phyloP scores from a whole-genome alignment of 2,797 vertebrate genomes.

The Amblyraja radiata region DNA sequence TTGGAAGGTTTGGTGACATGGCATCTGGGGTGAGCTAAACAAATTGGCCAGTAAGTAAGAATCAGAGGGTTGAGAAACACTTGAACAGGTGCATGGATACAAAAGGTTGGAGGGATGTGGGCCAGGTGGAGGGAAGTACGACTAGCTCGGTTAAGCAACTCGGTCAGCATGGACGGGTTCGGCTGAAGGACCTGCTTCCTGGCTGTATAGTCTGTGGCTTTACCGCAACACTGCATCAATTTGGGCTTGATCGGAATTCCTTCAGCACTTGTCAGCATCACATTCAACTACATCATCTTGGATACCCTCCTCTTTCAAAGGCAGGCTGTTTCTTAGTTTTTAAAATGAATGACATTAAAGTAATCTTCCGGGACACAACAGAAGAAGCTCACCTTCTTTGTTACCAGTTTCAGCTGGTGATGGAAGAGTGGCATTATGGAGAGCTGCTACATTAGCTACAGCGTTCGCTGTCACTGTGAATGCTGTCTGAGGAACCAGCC shows the following conservation, averaged over 20 bases:
- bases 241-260: not conserved
- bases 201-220: no score
- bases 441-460: slow-evolving; percentile 80
- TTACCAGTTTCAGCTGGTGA: slow-evolving; percentile 87
- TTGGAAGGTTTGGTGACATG: no score
- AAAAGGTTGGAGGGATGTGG: no score
- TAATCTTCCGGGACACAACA: no score
- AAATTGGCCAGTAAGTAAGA: no score
- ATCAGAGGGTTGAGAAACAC: no score
- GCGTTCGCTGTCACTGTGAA: slow-evolving; percentile 91
- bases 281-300: not conserved
- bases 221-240: not conserved
- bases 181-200: no score
- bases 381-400: slow-evolving; percentile 81
- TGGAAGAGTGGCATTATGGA: slow-evolving; percentile 84
- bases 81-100: no score
- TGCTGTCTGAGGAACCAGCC: slow-evolving; percentile 93
- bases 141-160: no score
- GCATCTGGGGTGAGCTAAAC: no score
- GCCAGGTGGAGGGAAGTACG: no score
- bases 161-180: no score
- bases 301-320: not conserved
- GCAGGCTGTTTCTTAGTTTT: not conserved
- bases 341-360: not conserved
- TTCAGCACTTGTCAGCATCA: not conserved